Base-by-base conservation (phyloP, 2,113 vertebrate genomes). In the Oreochromis spilurus region DNA sequence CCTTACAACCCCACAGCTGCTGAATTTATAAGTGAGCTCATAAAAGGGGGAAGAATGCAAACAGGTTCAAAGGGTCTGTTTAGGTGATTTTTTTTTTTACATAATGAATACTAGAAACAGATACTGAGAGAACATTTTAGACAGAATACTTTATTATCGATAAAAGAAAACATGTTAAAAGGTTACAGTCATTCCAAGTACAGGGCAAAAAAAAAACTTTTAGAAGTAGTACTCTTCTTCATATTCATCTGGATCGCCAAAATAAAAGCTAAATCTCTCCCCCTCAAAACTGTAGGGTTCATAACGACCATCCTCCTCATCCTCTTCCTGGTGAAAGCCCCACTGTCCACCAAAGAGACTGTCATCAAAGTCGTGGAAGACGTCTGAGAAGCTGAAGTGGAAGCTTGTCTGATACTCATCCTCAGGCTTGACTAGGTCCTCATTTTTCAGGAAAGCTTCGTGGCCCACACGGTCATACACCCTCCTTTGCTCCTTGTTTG, bases 401-500 rank as follows among this genome's bases (percentile, higher is more conserved):
- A 88, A 84, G 50, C 1, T 16, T 1, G 57, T 13, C 1, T 83
- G 60, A 1, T 84, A 16, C n/a, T 84, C 82, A 8, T 45, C 48
- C 5, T 87, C 62, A 0, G 40, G 26, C 6, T 82, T 65, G 12
- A 29, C 6, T 4, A 70, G 79, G 4, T 58, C 79, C 5, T 78
- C 43, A 1, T 82, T 53, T 5, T 85, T 53, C 24, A 90, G 62
- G 83, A 92, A 95, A 12, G 81, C 85, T 13, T 91, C 31, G 5
- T 93, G 92, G 29, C 93, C 94, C 60, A 91, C 7, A 2, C 9
- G 53, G 84, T 96, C 94, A 26, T 96, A 96, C 9, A 54, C 77
- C 38, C n/a, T 91, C 86, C 94, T 94, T 31, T 84, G 90, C 54
- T 94, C 84, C 60, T 91, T 86, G 79, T 93, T 83, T 52, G 94